Evolutionary conservation across 1,140 invertebrate species (phyloP), one percentile per base, ranked within the genome.

Genomic region (Calephelis nemesis): DNA sequence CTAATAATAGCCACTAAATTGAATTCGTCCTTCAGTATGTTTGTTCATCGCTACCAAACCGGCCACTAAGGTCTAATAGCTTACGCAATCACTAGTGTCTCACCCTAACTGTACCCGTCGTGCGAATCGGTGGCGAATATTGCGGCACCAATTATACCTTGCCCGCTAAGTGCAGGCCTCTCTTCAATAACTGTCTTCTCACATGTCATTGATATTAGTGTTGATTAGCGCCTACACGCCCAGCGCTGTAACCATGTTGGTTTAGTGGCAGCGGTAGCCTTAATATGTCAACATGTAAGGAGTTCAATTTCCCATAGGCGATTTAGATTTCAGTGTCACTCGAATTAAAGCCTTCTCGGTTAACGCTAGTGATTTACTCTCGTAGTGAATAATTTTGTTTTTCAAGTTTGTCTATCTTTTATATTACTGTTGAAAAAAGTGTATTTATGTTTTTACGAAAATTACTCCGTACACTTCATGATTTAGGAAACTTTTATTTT

Each of bases 41-140:
- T 54, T 54, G 52, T 5, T 19, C 19, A 30, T 13, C 52, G 19
- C 19, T 54, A 19, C 52, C 19, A 54, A 54, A 54, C 19, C 52
- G 52, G 9, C 10, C 10, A 52, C 50, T 45, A 19, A 54, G 19
- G 52, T 30, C 52, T 54, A 54, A 54, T 30, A 30, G 52, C 19
- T 54, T 54, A 54, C 52, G 19, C 52, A 54, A 54, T 10, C 52
- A 54, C 15, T 54, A 54, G 52, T 54, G 52, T 54, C 19, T 54
- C 52, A 13, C 52, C 15, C 52, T 54, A 54, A 54, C 52, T 54
- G 52, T 54, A 54, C 19, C 52, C 52, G 52, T 54, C 52, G 52
- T 54, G 52, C 15, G 52, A 19, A 19, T 54, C 9, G 15, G 15
- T 9, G 52, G 52, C 52, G 19, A 54, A 30, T 54, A 19, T 54